Evolutionary conservation across 2,797 vertebrate species (phyloP).

Genomic region (Cheracebus regulus): DNA sequence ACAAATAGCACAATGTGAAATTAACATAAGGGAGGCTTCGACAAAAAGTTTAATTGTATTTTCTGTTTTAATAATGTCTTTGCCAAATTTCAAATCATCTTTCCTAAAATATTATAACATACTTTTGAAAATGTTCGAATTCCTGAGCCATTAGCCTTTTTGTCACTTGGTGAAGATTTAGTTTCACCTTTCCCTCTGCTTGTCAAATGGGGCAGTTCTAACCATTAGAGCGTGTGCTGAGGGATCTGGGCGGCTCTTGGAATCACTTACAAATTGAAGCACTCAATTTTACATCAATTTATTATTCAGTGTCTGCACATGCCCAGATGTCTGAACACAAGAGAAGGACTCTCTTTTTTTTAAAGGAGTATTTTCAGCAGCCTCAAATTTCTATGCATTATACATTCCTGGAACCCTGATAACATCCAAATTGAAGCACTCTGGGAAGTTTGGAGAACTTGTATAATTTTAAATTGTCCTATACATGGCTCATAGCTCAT

Average conservation of each 20-base stretch:
- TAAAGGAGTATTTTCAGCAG: constrained; percentile 13
- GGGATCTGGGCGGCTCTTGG: neutral
- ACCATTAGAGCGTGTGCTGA: neutral
- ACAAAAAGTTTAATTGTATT: neutral
- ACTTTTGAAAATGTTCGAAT: neutral
- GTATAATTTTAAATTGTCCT: constrained; percentile 59
- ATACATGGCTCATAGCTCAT: neutral
- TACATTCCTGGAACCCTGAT: constrained; percentile 19
- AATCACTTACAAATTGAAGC: constrained; percentile 28
- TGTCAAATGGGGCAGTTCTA: neutral
- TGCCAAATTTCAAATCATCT: neutral
- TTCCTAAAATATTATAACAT: neutral
- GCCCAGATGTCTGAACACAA: neutral
- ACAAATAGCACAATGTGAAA: neutral
- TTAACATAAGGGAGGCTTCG: neutral
- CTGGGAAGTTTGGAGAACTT: constrained; percentile 30
- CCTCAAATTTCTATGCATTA: constrained; percentile 20
- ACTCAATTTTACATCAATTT: neutral
- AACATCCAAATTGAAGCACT: constrained; percentile 32
- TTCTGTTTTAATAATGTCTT: neutral
- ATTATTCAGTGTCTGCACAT: neutral
- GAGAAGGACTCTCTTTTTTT: neutral
- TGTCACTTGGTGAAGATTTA: neutral
- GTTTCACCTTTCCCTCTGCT: neutral
- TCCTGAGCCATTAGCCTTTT: neutral